A percentile compares a stretch with the other conserved stretches of the same genome.
Evolutionary conservation across 35 echinoderm and acorn worm species (phyloP).

Genomic region (Stichopus chloronotus): DNA sequence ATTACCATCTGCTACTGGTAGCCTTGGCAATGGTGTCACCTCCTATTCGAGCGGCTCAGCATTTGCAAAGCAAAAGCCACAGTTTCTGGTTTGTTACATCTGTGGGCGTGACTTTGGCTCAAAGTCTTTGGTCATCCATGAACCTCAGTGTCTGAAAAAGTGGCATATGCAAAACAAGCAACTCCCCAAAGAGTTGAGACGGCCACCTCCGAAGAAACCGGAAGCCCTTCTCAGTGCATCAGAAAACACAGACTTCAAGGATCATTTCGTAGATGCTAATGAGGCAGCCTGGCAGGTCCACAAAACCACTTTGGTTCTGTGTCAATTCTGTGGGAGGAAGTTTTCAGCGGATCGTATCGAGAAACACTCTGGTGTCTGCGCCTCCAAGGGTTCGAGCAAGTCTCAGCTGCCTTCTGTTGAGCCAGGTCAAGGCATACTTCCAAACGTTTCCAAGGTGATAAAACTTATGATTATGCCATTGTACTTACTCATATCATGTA

Average conservation of each 20-base stretch:
- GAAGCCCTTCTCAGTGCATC: constrained; percentile 48
- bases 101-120: constrained; percentile 94
- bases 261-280: constrained; percentile 75
- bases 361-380: constrained; percentile 68
- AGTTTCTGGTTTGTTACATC: constrained; percentile 89
- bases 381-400: constrained; percentile 6
- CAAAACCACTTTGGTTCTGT: constrained; percentile 83
- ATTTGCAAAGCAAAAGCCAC: constrained; percentile 54
- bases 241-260: constrained; percentile 55
- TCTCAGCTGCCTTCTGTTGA: neutral
- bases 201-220: constrained; percentile 81
- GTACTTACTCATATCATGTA: no score
- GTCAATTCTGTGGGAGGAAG: constrained; percentile 78
- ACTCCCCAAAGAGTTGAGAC: constrained; percentile 70
- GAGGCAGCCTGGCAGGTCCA: constrained; percentile 80
- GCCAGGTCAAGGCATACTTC: neutral
- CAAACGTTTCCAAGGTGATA: neutral
- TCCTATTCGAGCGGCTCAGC: neutral
- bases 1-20: neutral
- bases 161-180: constrained; percentile 89
- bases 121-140: constrained; percentile 88
- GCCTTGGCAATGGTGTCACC: neutral
- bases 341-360: constrained; percentile 86
- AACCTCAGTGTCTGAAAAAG: constrained; percentile 93
- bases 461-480: neutral